Evolutionary conservation across 1,140 invertebrate species (phyloP).

Genomic region (Saccostrea echinata): DNA sequence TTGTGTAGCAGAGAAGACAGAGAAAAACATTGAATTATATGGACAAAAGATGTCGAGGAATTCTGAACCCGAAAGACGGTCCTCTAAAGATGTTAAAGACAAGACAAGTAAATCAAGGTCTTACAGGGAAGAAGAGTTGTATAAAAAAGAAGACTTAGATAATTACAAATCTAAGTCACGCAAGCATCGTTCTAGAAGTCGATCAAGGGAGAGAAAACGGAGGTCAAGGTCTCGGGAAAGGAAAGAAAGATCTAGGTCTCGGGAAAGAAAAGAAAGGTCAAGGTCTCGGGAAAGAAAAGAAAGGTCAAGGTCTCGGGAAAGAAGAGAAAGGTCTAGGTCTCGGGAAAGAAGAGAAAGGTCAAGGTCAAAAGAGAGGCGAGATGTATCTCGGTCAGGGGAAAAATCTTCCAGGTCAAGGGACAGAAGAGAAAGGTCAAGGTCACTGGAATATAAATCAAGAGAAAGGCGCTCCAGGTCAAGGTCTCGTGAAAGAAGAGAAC

Average conservation of each 20-base stretch:
- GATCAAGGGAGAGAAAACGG: conserved; percentile 51
- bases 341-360: conserved; percentile 72
- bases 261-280: conserved; percentile 72
- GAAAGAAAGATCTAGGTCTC: conserved; percentile 55
- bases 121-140: conserved; percentile 47
- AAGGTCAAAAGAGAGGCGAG: conserved; percentile 54
- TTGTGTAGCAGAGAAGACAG: conserved; percentile 38
- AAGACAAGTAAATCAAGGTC: conserved; percentile 45
- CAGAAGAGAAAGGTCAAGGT: conserved; percentile 53
- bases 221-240: conserved; percentile 60
- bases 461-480: conserved; percentile 54
- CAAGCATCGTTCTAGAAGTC: conserved; percentile 48
- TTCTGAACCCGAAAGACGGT: neutral
- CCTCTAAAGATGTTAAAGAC: conserved; percentile 33
- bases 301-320: conserved; percentile 75
- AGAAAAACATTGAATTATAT: neutral
- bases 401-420: conserved; percentile 60
- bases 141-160: conserved; percentile 47
- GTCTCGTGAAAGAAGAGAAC: conserved; percentile 52
- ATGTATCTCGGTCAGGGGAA: conserved; percentile 61
- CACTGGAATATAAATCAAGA: conserved; percentile 39
- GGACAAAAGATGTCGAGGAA: neutral
- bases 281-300: conserved; percentile 52
- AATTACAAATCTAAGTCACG: conserved; percentile 19
- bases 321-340: conserved; percentile 60